Percentiles rank a stretch among this genome's conserved stretches.
Conservation (phyloP, 23 tunicate species). For the Halocynthia aurantium region DNA sequence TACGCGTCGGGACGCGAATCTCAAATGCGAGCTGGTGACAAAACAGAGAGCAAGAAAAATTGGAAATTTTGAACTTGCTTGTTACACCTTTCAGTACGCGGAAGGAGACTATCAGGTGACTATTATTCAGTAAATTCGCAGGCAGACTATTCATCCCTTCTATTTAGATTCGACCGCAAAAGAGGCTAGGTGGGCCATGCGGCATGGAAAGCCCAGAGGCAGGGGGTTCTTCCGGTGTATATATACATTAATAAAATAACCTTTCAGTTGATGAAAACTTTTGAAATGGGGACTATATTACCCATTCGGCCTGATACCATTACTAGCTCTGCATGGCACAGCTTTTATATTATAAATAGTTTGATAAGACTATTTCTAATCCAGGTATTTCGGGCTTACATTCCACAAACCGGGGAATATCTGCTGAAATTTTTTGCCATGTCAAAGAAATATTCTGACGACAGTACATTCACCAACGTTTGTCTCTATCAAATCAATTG, state of each 20-base stretch:
- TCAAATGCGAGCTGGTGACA: slow-evolving; percentile 42
- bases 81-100: slow-evolving; percentile 27
- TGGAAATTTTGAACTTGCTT: slow-evolving; percentile 8
- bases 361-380: not conserved
- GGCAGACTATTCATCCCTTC: no score
- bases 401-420: slow-evolving; percentile 39
- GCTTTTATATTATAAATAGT: no score
- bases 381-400: slow-evolving; percentile 41
- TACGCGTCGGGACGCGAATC: slow-evolving; percentile 48
- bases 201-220: no score
- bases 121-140: no score
- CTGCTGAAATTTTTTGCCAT: slow-evolving; percentile 49
- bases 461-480: slow-evolving; percentile 40
- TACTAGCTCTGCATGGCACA: no score
- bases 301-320: no score
- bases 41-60: not conserved
- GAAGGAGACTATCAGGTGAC: slow-evolving; percentile 36
- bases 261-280: no score
- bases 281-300: no score
- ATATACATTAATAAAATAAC: no score
- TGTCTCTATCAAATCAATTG: slow-evolving; percentile 62
- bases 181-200: no score
- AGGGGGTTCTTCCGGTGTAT: no score
- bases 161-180: no score
- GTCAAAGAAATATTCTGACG: slow-evolving; percentile 48